Conservation (phyloP, 2,888 invertebrate genomes). For the Cerastis rubricosa region DNA sequence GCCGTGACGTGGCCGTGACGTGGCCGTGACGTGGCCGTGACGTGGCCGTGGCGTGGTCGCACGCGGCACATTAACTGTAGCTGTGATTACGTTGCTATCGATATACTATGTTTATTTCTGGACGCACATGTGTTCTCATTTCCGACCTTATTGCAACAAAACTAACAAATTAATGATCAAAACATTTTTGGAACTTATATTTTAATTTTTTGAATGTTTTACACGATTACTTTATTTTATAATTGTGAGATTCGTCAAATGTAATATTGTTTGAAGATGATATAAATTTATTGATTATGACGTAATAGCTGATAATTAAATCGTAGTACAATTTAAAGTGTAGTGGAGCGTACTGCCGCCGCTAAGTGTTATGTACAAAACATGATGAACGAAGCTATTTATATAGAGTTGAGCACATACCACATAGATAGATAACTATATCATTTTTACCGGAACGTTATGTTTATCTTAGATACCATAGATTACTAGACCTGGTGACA, state of each 20-base stretch:
- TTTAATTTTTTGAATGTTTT: conserved; percentile 76
- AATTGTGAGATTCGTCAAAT: conserved; percentile 54
- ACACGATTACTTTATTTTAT: conserved; percentile 71
- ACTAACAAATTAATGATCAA: conserved; percentile 57
- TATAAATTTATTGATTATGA: conserved; percentile 65
- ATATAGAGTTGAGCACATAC: conserved; percentile 64
- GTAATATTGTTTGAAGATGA: conserved; percentile 59
- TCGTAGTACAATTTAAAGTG: conserved; percentile 76
- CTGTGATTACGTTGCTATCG: conserved; percentile 68
- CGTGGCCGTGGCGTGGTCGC: conserved; percentile 15
- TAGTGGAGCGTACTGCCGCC: conserved; percentile 72
- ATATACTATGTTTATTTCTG: conserved; percentile 42
- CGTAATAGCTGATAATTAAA: conserved; percentile 77
- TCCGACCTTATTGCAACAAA: conserved; percentile 67
- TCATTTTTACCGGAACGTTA: conserved; percentile 59
- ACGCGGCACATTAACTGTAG: conserved; percentile 50
- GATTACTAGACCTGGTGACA: conserved; percentile 70
- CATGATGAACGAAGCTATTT: conserved; percentile 64
- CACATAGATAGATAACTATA: conserved; percentile 56
- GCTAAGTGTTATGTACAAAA: conserved; percentile 60
- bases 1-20: too few species aligned
- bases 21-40: too few species aligned
- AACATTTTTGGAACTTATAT: conserved; percentile 73
- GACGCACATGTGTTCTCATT: conserved; percentile 64
- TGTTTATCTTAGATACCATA: conserved; percentile 65